These are phyloP conservation scores for Oreonectes daqikongensis DNA, from an alignment of 2,797 vertebrate species.

Conservation along the genomic window DNA sequence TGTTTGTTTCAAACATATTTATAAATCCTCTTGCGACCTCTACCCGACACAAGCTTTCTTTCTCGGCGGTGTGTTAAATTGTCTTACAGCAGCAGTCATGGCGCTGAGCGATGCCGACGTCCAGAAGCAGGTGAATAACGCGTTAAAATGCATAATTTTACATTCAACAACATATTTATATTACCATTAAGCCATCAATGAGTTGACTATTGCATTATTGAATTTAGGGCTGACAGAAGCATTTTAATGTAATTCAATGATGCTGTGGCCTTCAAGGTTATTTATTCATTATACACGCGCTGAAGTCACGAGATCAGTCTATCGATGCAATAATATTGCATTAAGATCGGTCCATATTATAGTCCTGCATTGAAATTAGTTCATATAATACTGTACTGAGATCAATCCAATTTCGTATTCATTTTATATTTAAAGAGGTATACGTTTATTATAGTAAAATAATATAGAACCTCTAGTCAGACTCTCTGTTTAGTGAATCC, in stretches of 20 bases:
- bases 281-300: slow-evolving; percentile 11
- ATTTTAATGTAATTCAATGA: background rate
- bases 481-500: too few relatives aligned
- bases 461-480: background rate
- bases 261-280: slow-evolving; percentile 38
- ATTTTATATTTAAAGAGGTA: too few relatives aligned
- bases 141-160: slow-evolving; percentile 39
- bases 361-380: too few relatives aligned
- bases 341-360: too few relatives aligned
- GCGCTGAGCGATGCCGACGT: slow-evolving; percentile 98
- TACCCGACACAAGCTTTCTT: background rate
- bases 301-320: slow-evolving; percentile 11
- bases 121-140: slow-evolving; percentile 89
- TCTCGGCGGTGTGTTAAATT: background rate
- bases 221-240: background rate
- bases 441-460: too few relatives aligned
- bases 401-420: background rate
- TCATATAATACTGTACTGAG: too few relatives aligned
- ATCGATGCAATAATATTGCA: background rate
- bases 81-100: slow-evolving; percentile 74
- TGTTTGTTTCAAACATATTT: background rate
- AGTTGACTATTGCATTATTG: background rate
- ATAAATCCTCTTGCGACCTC: background rate
- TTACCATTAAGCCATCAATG: background rate
- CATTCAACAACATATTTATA: background rate